Percentiles rank a stretch among this genome's conserved stretches.
phyloP scores from a whole-genome alignment of 92 coral and sea anemone species.

The Parazoanthus swiftii region DNA sequence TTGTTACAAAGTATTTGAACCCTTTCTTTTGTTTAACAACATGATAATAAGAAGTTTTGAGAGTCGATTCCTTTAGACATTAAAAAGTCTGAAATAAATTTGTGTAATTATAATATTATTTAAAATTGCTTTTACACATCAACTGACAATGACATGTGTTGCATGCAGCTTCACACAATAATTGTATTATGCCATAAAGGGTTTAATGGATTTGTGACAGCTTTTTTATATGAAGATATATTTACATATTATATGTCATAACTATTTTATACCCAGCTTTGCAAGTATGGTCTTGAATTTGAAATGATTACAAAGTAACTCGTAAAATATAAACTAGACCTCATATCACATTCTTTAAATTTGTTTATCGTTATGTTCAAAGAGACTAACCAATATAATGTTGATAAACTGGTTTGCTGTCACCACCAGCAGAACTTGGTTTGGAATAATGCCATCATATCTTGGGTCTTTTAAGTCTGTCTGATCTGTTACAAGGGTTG shows the following conservation, averaged over 20 bases:
- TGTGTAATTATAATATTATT: no score
- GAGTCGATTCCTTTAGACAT: neutral
- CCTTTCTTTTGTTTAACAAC: neutral
- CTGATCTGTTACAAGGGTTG: neutral
- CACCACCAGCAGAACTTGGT: no score
- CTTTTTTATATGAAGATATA: neutral
- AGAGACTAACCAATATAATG: neutral
- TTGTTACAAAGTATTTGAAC: constrained; percentile 11
- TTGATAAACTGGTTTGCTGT: neutral
- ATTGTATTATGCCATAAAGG: neutral
- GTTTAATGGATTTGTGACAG: neutral
- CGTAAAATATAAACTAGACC: neutral
- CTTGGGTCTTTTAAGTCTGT: neutral
- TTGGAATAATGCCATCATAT: neutral
- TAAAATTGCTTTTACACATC: neutral
- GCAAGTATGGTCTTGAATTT: neutral
- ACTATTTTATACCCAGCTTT: neutral
- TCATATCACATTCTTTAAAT: neutral
- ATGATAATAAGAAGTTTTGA: neutral
- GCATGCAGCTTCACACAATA: neutral
- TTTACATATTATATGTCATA: no score
- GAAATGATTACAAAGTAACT: constrained; percentile 1
- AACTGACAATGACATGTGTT: no score
- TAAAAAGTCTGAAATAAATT: neutral
- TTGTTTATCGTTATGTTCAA: neutral